Evolutionary conservation across 1,140 invertebrate species (phyloP).

Genomic region (Diuraphis noxia): DNA sequence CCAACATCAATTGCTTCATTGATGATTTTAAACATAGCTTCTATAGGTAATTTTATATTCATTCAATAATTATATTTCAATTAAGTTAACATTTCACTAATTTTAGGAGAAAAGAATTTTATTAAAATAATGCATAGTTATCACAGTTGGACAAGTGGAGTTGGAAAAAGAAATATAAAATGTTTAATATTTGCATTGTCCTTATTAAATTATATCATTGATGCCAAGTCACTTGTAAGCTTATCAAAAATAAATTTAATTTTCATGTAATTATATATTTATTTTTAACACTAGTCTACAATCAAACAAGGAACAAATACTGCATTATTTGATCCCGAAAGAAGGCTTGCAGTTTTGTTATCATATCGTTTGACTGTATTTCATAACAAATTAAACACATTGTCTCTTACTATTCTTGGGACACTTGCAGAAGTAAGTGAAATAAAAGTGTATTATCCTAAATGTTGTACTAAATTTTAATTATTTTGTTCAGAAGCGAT

Average conservation of each 20-base stretch:
- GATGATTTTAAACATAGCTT: slow-evolving; percentile 38
- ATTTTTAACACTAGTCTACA: slow-evolving; percentile 5
- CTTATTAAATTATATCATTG: slow-evolving; percentile 40
- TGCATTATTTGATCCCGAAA: slow-evolving; percentile 48
- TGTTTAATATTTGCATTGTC: slow-evolving; percentile 48
- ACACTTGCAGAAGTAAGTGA: slow-evolving; percentile 47
- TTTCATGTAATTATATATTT: neutral
- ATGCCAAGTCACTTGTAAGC: slow-evolving; percentile 32
- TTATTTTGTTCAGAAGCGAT: slow-evolving; percentile 32
- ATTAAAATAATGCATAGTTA: slow-evolving; percentile 47
- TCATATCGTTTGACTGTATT: slow-evolving; percentile 48
- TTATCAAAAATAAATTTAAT: neutral
- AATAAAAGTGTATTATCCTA: neutral
- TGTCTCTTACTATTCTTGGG: slow-evolving; percentile 43
- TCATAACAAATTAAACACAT: slow-evolving; percentile 43
- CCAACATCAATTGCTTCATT: slow-evolving; percentile 43
- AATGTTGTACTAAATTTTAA: neutral
- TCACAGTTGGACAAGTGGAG: slow-evolving; percentile 35
- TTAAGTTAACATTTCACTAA: neutral
- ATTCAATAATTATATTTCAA: neutral
- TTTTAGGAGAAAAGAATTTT: slow-evolving; percentile 44
- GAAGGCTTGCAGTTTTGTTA: slow-evolving; percentile 37
- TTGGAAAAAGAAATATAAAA: slow-evolving; percentile 47
- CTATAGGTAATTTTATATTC: slow-evolving; percentile 38
- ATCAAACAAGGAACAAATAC: slow-evolving; percentile 33